phyloP scores from a whole-genome alignment of 2,888 invertebrate species.

The Scotopteryx bipunctaria region DNA sequence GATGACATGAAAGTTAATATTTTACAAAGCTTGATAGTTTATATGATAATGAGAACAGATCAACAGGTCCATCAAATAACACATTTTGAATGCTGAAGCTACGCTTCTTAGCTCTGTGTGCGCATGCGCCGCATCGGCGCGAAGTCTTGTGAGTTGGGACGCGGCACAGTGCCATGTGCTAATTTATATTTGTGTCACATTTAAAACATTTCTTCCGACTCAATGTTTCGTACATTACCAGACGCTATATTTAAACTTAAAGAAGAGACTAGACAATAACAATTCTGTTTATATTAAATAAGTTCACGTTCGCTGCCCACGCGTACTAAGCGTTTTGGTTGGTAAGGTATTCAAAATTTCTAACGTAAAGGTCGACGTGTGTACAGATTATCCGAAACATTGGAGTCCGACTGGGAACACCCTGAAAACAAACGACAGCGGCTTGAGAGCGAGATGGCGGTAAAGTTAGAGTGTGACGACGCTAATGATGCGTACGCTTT shows the following conservation, averaged over 20 bases:
- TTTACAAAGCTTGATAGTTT: too few relatives aligned
- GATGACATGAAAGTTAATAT: too few relatives aligned
- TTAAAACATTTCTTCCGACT: constrained; percentile 32
- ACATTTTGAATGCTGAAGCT: constrained; percentile 1
- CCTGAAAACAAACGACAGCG: constrained; percentile 78
- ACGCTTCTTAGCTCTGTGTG: not conserved
- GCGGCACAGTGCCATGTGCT: constrained; percentile 45
- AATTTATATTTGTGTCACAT: constrained; percentile 51
- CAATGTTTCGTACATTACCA: constrained; percentile 23
- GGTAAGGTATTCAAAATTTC: constrained; percentile 27
- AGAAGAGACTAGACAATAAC: constrained; percentile 22
- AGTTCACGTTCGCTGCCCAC: constrained; percentile 2
- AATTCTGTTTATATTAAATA: constrained; percentile 11
- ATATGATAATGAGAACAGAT: not conserved
- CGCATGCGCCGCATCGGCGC: constrained; percentile 17
- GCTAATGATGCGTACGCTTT: constrained; percentile 88
- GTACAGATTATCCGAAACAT: constrained; percentile 75
- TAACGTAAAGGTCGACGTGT: constrained; percentile 52
- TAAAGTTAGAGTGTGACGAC: constrained; percentile 89
- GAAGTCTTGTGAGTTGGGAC: not conserved
- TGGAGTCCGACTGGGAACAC: constrained; percentile 75
- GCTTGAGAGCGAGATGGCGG: constrained; percentile 85
- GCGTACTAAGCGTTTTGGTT: not conserved
- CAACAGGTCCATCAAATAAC: not conserved
- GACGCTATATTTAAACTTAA: constrained; percentile 28